Evolutionary conservation across 2,113 vertebrate genomes (phyloP), one percentile per base, ranked within the genome.

Genomic region (Naja naja): DNA sequence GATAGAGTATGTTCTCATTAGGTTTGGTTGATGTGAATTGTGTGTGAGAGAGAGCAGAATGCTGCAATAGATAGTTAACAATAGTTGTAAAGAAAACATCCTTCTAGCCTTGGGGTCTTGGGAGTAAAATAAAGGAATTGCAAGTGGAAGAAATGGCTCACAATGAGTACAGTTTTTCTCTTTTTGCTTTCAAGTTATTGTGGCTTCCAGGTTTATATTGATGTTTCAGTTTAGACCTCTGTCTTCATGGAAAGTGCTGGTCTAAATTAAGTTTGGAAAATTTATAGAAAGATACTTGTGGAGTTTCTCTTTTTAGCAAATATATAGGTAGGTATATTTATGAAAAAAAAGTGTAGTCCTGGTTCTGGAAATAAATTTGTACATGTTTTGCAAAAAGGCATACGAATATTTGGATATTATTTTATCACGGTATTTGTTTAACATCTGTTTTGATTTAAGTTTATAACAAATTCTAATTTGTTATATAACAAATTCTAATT

Each of bases 381-480:
- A 1, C 1, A 92, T 4, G 87, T 93, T 93, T 53, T 87, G 88
- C 60, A 93, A 55, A 89, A 93, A 25, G 11, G 54, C 93, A 81
- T 64, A 9, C 9, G 92, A 91, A 14, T 91, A 90, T 95, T 92
- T 45, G 64, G 91, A 87, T 93, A 91, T 74, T 89, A 56, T 95
- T 96, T 96, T 69, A 91, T 85, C 53, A 55, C 89, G 30, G 60
- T 94, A 91, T 91, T 52, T 95, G 92, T 94, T 60, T n/a, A 8
- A 93, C 95, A 90, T 95, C 92, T 90, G 90, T 39, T 3, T 93
- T 96, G 96, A 93, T 94, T 0, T 89, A 88, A 91, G 27, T 91
- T 30, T 81, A 86, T 88, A 1, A 10, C 60, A 49, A n/a, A 16
- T 52, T 64, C 22, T 56, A 23, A 56, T 56, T 53, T 20, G 16